These are phyloP conservation scores for Siniperca undulata DNA, from an alignment of 2,797 vertebrate species.

Conservation along the genomic window DNA sequence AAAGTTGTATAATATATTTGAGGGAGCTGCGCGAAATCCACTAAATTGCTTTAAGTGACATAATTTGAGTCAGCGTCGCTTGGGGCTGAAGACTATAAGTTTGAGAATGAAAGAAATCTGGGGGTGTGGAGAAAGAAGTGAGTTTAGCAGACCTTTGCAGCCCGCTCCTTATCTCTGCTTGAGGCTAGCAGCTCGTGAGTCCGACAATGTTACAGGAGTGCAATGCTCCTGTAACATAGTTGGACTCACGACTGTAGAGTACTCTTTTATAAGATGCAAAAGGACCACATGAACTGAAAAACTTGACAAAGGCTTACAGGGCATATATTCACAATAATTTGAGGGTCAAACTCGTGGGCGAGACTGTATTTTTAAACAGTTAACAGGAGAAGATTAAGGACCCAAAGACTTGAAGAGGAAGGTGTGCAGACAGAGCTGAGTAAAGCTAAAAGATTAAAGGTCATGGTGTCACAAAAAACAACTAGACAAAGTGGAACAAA, in stretches of 20 bases:
- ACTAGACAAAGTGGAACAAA: no score
- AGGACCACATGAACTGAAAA: neutral
- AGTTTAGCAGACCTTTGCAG: neutral
- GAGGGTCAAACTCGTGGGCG: neutral
- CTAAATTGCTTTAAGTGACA: neutral
- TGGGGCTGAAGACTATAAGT: neutral
- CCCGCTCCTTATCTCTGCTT: no score
- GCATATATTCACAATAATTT: neutral
- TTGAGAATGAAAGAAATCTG: neutral
- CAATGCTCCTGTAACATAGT: neutral
- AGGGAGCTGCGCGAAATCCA: neutral
- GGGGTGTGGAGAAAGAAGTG: neutral
- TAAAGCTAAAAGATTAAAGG: slow-evolving; percentile 43
- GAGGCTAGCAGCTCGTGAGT: neutral
- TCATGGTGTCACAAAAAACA: slow-evolving; percentile 18
- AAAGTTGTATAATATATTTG: neutral
- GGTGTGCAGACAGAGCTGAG: neutral
- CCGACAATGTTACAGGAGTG: neutral
- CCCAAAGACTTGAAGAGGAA: neutral
- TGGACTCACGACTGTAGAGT: neutral
- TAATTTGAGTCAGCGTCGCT: neutral
- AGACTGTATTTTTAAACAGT: neutral
- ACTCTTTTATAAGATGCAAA: slow-evolving; percentile 5
- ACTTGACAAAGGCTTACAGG: neutral
- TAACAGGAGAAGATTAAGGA: neutral